These are phyloP conservation scores for Trissolcus brochymenae DNA, from an alignment of 2,888 invertebrate species.

Conservation along the genomic window DNA sequence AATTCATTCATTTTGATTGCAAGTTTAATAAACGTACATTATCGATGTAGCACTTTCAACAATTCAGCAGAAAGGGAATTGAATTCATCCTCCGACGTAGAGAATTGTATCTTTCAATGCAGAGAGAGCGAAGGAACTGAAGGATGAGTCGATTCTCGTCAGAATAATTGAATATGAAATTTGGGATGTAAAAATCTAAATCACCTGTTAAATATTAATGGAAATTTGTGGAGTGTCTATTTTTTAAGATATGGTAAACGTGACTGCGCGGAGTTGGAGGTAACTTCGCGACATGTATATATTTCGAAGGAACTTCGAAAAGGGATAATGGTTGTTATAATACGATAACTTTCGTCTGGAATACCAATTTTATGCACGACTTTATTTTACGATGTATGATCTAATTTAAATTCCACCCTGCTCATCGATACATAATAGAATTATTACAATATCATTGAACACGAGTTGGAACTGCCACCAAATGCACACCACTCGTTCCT, in stretches of 20 bases:
- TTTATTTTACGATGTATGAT: constrained; percentile 35
- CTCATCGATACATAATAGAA: constrained; percentile 42
- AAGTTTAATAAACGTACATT: constrained; percentile 44
- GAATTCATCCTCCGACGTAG: background rate
- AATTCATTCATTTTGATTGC: constrained; percentile 41
- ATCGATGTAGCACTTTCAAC: constrained; percentile 37
- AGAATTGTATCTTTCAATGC: constrained; percentile 19
- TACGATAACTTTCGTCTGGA: constrained; percentile 29
- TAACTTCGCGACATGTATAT: background rate
- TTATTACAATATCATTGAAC: constrained; percentile 48
- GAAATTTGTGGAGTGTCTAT: too few relatives aligned
- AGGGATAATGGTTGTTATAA: constrained; percentile 27
- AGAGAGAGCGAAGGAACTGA: too few relatives aligned
- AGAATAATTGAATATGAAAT: constrained; percentile 14
- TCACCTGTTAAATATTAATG: too few relatives aligned
- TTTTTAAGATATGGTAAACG: too few relatives aligned
- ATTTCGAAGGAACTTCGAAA: background rate
- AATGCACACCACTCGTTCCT: too few relatives aligned
- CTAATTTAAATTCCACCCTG: constrained; percentile 35
- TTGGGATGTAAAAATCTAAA: background rate
- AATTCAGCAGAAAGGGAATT: constrained; percentile 26
- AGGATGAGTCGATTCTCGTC: too few relatives aligned
- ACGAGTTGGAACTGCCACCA: constrained; percentile 17
- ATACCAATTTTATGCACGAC: constrained; percentile 31
- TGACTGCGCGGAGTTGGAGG: too few relatives aligned